Conservation (phyloP, 1,140 invertebrate species). For the Macrobrachium rosenbergii region DNA sequence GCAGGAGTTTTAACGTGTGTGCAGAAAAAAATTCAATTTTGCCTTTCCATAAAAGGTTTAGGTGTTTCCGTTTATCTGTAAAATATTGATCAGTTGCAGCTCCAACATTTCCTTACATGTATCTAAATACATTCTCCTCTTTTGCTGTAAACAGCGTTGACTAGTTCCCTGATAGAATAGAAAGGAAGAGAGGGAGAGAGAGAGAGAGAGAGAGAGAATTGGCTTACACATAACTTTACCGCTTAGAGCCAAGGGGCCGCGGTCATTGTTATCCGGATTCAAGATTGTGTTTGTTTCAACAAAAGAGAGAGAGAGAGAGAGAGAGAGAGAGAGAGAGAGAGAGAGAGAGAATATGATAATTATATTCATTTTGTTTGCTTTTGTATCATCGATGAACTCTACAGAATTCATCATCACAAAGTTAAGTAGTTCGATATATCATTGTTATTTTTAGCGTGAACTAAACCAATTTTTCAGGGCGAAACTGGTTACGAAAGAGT, state of each 20-base stretch:
- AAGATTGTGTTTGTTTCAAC: background rate
- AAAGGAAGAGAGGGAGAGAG: background rate
- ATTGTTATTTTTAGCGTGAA: no score
- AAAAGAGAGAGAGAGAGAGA: slow-evolving; percentile 4
- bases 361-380: no score
- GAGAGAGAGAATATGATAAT: background rate
- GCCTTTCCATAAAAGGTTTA: no score
- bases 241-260: background rate
- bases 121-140: no score
- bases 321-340: background rate
- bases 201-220: background rate
- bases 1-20: no score
- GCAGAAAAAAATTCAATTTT: no score
- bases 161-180: background rate
- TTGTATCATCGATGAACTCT: background rate
- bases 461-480: no score
- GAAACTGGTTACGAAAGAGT: no score
- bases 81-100: no score
- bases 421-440: no score
- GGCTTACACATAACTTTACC: background rate
- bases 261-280: background rate
- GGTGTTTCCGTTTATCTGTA: no score
- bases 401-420: background rate
- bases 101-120: no score
- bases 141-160: background rate